Evolutionary conservation across 2,113 vertebrate species (phyloP).

Genomic region (Sinosuthora webbiana): DNA sequence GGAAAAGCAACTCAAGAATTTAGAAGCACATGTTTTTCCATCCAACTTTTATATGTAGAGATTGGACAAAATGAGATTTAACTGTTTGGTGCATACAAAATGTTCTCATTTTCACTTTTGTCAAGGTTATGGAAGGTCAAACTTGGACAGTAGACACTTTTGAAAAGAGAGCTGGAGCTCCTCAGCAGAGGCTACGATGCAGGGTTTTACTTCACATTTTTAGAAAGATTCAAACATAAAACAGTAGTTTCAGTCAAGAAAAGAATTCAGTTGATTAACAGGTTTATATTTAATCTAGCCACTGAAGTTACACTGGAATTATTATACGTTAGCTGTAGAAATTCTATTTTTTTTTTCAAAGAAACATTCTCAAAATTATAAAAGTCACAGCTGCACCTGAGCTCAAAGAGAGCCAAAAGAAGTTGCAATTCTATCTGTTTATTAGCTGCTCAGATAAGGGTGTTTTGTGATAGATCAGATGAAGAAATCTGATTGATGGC

Average conservation of each 20-base stretch:
- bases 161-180: neutral
- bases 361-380: neutral
- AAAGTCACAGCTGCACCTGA: conserved; percentile 20
- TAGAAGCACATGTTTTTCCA: neutral
- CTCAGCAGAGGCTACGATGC: neutral
- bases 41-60: neutral
- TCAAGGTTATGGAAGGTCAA: neutral
- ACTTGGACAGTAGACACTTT: neutral
- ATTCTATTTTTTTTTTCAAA: neutral
- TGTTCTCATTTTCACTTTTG: neutral
- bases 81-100: neutral
- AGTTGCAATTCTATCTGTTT: neutral
- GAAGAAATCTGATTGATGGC: neutral
- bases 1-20: neutral
- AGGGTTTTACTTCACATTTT: neutral
- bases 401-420: neutral
- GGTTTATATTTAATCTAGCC: neutral
- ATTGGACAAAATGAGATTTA: neutral
- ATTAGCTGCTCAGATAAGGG: neutral
- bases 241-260: neutral
- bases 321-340: neutral
- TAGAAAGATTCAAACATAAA: neutral
- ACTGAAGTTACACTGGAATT: neutral
- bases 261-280: neutral
- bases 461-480: neutral